Evolutionary conservation across 35 echinoderm and acorn worm species (phyloP).

Genomic region (Ophioderma brevispina): DNA sequence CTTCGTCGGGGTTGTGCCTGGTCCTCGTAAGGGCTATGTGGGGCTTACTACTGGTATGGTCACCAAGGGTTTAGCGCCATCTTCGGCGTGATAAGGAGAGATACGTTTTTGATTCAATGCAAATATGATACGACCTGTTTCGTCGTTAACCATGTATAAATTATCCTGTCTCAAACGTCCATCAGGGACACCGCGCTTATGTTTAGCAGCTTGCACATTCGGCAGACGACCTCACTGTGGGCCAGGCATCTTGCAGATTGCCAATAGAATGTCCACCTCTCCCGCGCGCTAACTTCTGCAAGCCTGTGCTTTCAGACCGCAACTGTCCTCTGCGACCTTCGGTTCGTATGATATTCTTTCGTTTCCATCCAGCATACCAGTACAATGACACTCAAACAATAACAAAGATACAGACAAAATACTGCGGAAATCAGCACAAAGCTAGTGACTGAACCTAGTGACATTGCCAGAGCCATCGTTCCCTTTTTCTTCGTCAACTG

Average conservation of each 20-base stretch:
- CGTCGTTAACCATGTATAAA: constrained; percentile 77
- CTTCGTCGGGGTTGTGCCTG: constrained; percentile 41
- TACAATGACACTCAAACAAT: background rate
- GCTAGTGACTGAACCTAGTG: background rate
- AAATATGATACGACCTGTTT: constrained; percentile 51
- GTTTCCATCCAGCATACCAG: background rate
- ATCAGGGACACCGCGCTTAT: constrained; percentile 78
- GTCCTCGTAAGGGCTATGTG: constrained; percentile 66
- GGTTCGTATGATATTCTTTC: background rate
- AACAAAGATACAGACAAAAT: background rate
- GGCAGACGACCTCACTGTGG: constrained; percentile 75
- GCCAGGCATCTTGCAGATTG: constrained; percentile 8
- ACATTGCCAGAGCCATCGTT: background rate
- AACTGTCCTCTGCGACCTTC: background rate
- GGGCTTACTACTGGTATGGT: constrained; percentile 17
- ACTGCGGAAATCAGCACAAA: background rate
- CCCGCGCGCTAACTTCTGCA: background rate
- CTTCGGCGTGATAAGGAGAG: constrained; percentile 51
- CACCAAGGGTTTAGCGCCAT: background rate
- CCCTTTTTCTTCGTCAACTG: background rate
- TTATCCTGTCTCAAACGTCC: constrained; percentile 52
- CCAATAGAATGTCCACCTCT: background rate
- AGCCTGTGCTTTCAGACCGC: background rate
- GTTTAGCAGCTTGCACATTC: constrained; percentile 68
- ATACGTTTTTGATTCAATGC: constrained; percentile 68